Base-by-base conservation (phyloP, 1,140 invertebrate genomes). In the Epicauta chinensis region DNA sequence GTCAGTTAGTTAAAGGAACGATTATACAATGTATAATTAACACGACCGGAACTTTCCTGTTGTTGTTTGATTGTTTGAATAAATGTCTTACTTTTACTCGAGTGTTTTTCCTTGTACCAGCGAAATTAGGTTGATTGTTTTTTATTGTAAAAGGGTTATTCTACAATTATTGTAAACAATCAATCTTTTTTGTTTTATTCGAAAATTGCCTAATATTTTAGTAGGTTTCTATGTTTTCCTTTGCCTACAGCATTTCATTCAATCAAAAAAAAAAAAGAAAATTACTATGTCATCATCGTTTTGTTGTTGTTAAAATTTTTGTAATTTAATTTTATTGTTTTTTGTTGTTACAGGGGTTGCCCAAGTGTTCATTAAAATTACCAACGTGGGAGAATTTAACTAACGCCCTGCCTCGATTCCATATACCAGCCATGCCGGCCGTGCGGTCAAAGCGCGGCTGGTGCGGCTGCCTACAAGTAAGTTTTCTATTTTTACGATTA, bases 401-500 rank as follows among this genome's bases (percentile, higher is more conserved):
- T 42, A 61, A 58, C 60, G 67, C 67, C 49, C 67, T 71, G 67
- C 69, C 69, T 63, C 69, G 69, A 64, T 55, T 71, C 37, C 66
- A 69, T 47, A 68, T 68, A 37, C 69, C 69, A 58, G 66, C 67
- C 65, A 79, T 78, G 76, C 78, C 78, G 41, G 77, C 76, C 61
- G 74, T 77, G 59, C 67, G 76, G 16, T 73, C 75, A 39, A 69
- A 74, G 59, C 72, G 76, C 61, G 78, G 77, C 65, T 80, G 78
- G 78, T 81, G 79, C 64, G 78, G 79, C 53, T 81, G 79, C 54
- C 70, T 81, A 45, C 75, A 80, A 72, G 78, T 81, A 66, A 71
- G 68, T 64, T 16, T n/a, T 14, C 23, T 30, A 30, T 17, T 23
- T 30, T 47, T n/a, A 35, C 35, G 10, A 30, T 5, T 30, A 30